phyloP scores from a whole-genome alignment of 2,797 vertebrate species.

The Anolis apletophallus region DNA sequence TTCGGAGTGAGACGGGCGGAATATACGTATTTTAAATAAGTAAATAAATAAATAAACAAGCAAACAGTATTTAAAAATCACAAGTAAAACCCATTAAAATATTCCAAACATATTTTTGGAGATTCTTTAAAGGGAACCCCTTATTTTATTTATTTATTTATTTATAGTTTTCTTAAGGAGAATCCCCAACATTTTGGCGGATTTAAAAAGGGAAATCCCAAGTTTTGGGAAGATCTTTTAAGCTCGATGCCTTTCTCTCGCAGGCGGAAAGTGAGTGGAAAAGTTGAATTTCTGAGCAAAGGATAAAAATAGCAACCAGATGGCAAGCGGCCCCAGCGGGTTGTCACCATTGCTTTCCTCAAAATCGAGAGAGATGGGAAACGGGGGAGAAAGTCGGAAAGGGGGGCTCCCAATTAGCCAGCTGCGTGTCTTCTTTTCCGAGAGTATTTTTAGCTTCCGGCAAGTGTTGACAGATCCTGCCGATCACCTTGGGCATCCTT shows the following conservation, averaged over 20 bases:
- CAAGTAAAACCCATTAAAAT: too few species aligned
- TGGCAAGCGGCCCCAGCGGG: background rate
- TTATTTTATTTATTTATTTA: too few species aligned
- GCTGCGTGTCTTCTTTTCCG: conserved; percentile 14
- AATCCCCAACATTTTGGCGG: background rate
- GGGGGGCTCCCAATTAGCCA: background rate
- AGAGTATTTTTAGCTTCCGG: fast-evolving
- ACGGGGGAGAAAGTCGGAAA: too few species aligned
- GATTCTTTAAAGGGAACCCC: too few species aligned
- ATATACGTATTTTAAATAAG: too few species aligned
- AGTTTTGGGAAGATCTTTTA: background rate
- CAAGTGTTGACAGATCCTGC: background rate
- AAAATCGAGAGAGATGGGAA: fast-evolving
- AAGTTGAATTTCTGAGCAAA: background rate
- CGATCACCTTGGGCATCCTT: background rate
- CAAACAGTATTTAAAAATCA: too few species aligned
- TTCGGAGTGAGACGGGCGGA: too few species aligned
- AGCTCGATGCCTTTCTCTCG: background rate
- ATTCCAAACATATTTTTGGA: too few species aligned
- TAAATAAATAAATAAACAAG: too few species aligned
- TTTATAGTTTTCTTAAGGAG: too few species aligned
- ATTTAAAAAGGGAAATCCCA: background rate
- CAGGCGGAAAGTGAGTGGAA: background rate
- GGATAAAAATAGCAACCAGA: conserved; percentile 14
- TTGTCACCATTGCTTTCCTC: background rate